phyloP scores from a whole-genome alignment of 2,888 invertebrate species.

The Plusia festucae region DNA sequence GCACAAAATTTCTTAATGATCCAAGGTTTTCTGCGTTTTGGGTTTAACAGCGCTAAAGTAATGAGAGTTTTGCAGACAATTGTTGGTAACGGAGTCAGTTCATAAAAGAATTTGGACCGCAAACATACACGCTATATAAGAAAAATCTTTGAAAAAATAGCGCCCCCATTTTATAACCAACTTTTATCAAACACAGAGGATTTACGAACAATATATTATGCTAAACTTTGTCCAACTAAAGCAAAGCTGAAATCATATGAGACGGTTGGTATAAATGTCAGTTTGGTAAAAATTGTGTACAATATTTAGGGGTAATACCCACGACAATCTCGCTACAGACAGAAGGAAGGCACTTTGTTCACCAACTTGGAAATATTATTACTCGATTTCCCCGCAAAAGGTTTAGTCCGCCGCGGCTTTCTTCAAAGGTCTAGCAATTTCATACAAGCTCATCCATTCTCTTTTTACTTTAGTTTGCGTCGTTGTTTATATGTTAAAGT shows the following conservation, averaged over 20 bases:
- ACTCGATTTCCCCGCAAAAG: conserved; percentile 79
- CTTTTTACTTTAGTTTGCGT: conserved; percentile 68
- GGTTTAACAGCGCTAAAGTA: too few species aligned
- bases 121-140: too few species aligned
- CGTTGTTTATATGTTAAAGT: conserved; percentile 76
- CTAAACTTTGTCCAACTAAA: conserved; percentile 29
- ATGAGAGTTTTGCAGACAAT: too few species aligned
- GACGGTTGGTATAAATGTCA: conserved; percentile 61
- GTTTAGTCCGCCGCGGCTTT: conserved; percentile 62
- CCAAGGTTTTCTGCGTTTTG: too few species aligned
- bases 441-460: conserved; percentile 72
- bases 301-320: conserved; percentile 72
- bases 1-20: too few species aligned
- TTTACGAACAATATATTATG: conserved; percentile 41
- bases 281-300: conserved; percentile 62
- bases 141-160: not conserved
- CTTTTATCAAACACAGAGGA: conserved; percentile 24
- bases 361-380: conserved; percentile 84
- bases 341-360: conserved; percentile 75
- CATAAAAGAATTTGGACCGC: not conserved
- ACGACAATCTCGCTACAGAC: conserved; percentile 72
- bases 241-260: conserved; percentile 54
- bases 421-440: conserved; percentile 75
- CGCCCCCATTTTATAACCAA: conserved; percentile 26
- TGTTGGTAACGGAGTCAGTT: too few species aligned